phyloP scores from a whole-genome alignment of 2,113 vertebrate species.

The Zosterops japonicus region DNA sequence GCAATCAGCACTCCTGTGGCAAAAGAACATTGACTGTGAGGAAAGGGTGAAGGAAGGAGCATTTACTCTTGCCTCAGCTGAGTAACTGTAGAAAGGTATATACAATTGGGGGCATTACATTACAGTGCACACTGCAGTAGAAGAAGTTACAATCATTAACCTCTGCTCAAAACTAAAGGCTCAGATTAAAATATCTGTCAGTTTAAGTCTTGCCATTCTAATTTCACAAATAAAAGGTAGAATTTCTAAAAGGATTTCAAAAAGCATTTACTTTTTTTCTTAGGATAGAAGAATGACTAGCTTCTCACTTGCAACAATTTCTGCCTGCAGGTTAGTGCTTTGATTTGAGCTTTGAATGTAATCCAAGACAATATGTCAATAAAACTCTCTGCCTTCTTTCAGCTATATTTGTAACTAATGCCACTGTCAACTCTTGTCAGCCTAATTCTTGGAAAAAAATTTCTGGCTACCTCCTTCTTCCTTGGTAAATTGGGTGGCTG shows the following conservation, averaged over 20 bases:
- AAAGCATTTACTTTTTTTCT: not conserved
- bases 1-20: not conserved
- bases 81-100: not conserved
- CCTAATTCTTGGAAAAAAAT: not conserved
- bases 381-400: not conserved
- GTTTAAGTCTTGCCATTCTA: not conserved
- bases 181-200: not conserved
- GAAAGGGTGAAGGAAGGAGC: not conserved
- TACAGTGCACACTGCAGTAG: not conserved
- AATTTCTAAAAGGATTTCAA: not conserved
- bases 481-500: not conserved
- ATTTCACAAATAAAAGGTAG: not conserved
- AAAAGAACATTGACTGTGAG: not conserved
- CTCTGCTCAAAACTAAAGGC: not conserved
- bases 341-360: not conserved
- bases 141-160: not conserved
- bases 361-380: not conserved
- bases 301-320: not conserved
- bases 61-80: not conserved
- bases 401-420: not conserved
- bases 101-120: not conserved
- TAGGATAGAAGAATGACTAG: not conserved
- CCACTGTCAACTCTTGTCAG: not conserved
- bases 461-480: not conserved
- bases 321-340: not conserved